Evolutionary conservation across 2,888 invertebrate genomes (phyloP).

Genomic region (Idaea dimidiata): DNA sequence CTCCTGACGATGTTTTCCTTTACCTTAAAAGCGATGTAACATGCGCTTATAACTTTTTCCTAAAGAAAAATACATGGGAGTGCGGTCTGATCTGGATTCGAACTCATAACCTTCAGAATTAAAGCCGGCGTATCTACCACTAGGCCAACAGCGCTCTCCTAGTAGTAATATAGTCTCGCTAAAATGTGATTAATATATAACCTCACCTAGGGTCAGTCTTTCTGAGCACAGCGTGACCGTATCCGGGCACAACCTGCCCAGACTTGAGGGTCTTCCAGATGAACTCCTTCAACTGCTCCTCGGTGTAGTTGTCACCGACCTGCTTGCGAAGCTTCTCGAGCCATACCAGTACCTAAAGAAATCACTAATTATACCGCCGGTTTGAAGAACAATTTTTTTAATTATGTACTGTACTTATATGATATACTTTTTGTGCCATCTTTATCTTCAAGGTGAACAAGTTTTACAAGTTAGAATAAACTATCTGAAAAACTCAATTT

Average conservation of each 20-base stretch:
- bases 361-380: background rate
- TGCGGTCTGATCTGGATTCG: too few relatives aligned
- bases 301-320: constrained; percentile 91
- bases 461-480: background rate
- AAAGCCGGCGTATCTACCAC: too few relatives aligned
- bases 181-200: background rate
- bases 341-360: constrained; percentile 91
- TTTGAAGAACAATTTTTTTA: background rate
- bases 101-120: too few relatives aligned
- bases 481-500: background rate
- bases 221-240: constrained; percentile 96
- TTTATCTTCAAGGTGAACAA: background rate
- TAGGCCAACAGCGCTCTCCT: too few relatives aligned
- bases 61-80: too few relatives aligned
- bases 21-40: too few relatives aligned
- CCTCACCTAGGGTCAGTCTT: constrained; percentile 91
- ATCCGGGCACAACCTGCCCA: constrained; percentile 98
- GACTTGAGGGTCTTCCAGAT: constrained; percentile 98
- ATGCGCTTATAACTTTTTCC: too few relatives aligned
- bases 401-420: background rate
- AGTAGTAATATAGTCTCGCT: background rate
- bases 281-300: constrained; percentile 96
- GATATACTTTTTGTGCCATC: constrained; percentile 20
- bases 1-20: too few relatives aligned
- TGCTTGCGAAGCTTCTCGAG: constrained; percentile 93